Conservation (phyloP, 2,113 vertebrate genomes). For the Chamaea fasciata region DNA sequence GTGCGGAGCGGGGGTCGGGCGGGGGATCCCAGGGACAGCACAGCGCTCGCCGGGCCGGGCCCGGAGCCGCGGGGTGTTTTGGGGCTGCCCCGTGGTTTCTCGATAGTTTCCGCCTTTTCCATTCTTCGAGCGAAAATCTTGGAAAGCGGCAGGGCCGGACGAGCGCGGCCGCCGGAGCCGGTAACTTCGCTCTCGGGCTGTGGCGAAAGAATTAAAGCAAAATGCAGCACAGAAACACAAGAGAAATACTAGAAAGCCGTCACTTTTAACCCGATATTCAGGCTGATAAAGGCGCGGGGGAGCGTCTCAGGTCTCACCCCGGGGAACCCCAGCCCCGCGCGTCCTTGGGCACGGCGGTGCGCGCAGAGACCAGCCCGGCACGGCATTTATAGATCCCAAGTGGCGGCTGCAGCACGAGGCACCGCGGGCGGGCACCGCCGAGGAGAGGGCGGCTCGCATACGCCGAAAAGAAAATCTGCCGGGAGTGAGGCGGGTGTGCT, state of each 20-base stretch:
- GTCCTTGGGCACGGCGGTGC: not conserved
- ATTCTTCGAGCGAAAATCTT: not conserved
- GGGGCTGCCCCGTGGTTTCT: not conserved
- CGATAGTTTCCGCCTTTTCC: not conserved
- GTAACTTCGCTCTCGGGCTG: not conserved
- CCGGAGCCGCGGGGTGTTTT: not conserved
- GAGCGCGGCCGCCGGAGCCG: not conserved
- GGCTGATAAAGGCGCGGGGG: accelerated
- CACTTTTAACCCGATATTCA: not conserved
- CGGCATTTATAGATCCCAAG: not conserved
- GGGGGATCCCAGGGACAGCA: too few species aligned
- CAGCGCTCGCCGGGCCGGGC: not conserved
- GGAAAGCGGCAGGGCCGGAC: not conserved
- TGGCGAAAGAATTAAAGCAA: not conserved
- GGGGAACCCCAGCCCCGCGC: accelerated
- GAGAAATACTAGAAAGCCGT: not conserved
- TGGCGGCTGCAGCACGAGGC: not conserved
- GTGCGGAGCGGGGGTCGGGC: too few species aligned
- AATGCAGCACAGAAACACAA: not conserved
- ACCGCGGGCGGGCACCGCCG: not conserved
- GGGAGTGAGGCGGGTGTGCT: not conserved
- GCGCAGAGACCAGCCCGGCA: not conserved
- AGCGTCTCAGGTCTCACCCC: too few species aligned
- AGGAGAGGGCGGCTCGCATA: not conserved
- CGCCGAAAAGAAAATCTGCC: not conserved